Evolutionary conservation across 2,888 invertebrate species (phyloP), one percentile per base, ranked within the genome.

Genomic region (Ormyrus thymus): DNA sequence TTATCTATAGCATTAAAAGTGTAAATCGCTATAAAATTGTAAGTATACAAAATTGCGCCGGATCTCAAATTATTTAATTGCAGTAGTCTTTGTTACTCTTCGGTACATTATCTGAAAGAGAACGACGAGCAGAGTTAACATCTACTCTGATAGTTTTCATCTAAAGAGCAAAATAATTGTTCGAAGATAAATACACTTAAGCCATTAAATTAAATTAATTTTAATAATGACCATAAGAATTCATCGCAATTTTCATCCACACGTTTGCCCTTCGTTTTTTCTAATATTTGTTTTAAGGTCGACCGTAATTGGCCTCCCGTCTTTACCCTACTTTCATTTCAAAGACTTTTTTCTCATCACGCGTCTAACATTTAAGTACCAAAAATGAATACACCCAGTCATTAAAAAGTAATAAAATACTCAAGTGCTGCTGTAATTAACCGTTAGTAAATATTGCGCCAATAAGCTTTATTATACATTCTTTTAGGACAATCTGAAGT

Each of bases 251-350:
- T 51, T 58, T 65, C 9, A 9, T 11, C 10, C 3, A 29, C 29
- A 29, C 29, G 29, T 29, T 29, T 9, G 51, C 43, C 75, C 66
- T 75, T 75, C 75, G 50, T 15, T 72, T 56, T 66, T 65, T 61
- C 55, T 55, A 68, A 48, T 55, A 55, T 29, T 10, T 15, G n/a
- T 15, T 55, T 43, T 62, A 48, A 75, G 68, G 68, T 15, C 55
- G 51, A 55, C 61, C 68, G 51, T 76, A 61, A 74, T n/a, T 69
- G 62, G 62, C 13, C 7, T 9, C 7, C n/a, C 55, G 55, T 46
- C 15, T 62, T 48, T 68, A 75, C 46, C 75, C 68, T 61, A 71
- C 71, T 71, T 59, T 61, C 59, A 6, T 48, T 43, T 1, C 6
- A 3, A 10, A 29, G 53, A 13, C 46, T 45, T 7, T 15, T 70